Evolutionary conservation across 2,797 vertebrate genomes (phyloP), one percentile per base, ranked within the genome.

Genomic region (Danio choprae): DNA sequence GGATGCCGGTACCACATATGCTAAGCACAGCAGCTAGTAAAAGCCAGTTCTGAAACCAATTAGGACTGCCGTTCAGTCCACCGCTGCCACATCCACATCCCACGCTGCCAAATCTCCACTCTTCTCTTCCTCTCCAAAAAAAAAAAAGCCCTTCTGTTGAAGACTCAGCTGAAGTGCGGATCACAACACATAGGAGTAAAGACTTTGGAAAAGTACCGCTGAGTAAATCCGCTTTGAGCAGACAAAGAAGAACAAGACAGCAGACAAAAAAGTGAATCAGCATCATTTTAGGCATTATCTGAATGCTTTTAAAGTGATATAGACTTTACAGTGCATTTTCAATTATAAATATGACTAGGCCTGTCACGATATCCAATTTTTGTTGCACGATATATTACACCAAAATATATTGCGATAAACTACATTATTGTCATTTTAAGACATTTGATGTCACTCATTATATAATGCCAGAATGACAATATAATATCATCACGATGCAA

Each of bases 21-120:
- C 65, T 60, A 78, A 84, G 69, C 59, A 15, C 64, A 79, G 70
- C 83, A 74, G 76, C 70, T 75, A 74, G 71, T 60, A 56, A 83
- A 81, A 59, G 8, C 81, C 16, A 71, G 83, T 86, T 91, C 91
- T 92, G 92, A 91, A 91, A 91, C 87, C 91, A 90, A 90, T 91
- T 90, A 92, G 79, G 78, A 73, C 72, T 59, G 53, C 18, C 12
- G 53, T 77, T 56, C 48, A 74, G 53, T 63, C 82, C 64, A 84
- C 88, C 81, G 56, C 90, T 88, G 89, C 91, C 89, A 92, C 91
- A 92, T 91, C 89, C 83, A 72, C 88, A 90, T 74, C 73, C 84
- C 79, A 40, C 1, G 3, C 64, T 48, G 81, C 81, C 81, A 83
- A 80, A 75, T 63, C 48, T 70, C 65, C 36, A 5, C 29, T 63